These are phyloP conservation scores for Tachina grossa DNA, from an alignment of 2,888 invertebrate genomes.

Conservation along the genomic window DNA sequence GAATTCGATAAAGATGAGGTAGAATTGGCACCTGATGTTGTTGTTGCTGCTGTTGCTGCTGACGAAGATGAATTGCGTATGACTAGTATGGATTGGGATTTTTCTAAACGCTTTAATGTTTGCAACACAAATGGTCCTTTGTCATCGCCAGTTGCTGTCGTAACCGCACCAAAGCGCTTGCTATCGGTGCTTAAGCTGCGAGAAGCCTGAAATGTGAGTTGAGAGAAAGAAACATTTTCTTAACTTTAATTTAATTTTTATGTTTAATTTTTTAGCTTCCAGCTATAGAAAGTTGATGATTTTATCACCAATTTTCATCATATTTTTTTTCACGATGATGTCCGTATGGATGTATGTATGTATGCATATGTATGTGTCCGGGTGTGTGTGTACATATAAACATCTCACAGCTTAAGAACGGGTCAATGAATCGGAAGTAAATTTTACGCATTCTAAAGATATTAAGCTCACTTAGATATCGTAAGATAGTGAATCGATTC, in stretches of 20 bases:
- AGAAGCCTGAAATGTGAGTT: slow-evolving; percentile 74
- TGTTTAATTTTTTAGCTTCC: not conserved
- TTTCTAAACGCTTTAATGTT: slow-evolving; percentile 82
- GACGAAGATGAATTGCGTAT: slow-evolving; percentile 77
- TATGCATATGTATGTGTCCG: no score
- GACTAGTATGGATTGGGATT: slow-evolving; percentile 82
- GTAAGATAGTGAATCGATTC: no score
- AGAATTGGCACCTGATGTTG: slow-evolving; percentile 70
- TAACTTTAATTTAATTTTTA: not conserved
- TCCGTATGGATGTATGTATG: no score
- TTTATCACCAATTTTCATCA: no score
- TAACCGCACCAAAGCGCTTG: slow-evolving; percentile 74
- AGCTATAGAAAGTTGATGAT: not conserved
- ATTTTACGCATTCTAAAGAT: no score
- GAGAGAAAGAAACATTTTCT: not conserved
- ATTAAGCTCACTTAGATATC: no score
- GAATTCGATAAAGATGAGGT: slow-evolving; percentile 67
- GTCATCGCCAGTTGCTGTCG: slow-evolving; percentile 72
- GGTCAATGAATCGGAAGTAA: no score
- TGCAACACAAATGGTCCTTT: slow-evolving; percentile 82
- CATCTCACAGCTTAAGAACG: no score
- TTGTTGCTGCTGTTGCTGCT: slow-evolving; percentile 66
- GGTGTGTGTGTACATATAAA: no score
- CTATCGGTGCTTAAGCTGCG: slow-evolving; percentile 80
- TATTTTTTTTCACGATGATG: no score